Conservation (phyloP, 2,888 invertebrate species). For the Agrilus biguttatus region DNA sequence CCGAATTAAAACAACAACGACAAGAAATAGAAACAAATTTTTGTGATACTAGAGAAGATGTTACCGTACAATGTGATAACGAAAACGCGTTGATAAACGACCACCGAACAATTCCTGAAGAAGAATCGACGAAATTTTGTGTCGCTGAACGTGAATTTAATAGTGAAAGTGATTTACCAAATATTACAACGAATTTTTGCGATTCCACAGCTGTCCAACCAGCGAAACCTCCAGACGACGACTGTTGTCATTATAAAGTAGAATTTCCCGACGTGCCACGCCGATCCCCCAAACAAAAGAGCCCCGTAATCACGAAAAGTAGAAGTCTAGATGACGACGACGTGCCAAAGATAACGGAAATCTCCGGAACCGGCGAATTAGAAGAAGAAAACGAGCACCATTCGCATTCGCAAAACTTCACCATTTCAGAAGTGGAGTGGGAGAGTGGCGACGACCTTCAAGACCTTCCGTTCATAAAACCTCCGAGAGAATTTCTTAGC, state of each 20-base stretch:
- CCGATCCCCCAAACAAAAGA: neutral
- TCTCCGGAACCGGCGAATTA: conserved; percentile 19
- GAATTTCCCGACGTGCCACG: conserved; percentile 22
- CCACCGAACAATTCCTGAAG: too few species aligned
- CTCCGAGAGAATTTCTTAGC: conserved; percentile 29
- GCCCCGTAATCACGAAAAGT: conserved; percentile 18
- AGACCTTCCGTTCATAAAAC: conserved; percentile 15
- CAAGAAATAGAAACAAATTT: neutral
- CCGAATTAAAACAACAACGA: conserved; percentile 10
- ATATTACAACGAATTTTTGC: too few species aligned
- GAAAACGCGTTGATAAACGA: too few species aligned
- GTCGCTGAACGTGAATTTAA: too few species aligned
- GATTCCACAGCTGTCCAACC: too few species aligned
- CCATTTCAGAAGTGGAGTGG: conserved; percentile 47
- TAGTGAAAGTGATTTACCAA: too few species aligned
- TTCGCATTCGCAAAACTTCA: conserved; percentile 31
- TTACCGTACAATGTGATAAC: too few species aligned
- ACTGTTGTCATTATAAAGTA: conserved; percentile 20
- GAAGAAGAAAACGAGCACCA: conserved; percentile 23
- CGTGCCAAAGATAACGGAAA: conserved; percentile 26
- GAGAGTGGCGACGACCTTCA: conserved; percentile 36
- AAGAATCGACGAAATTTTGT: too few species aligned
- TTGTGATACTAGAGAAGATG: too few species aligned
- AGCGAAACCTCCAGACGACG: neutral
- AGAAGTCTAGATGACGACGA: conserved; percentile 29